phyloP scores from a whole-genome alignment of 2,113 vertebrate genomes.

The Sardina pilchardus region DNA sequence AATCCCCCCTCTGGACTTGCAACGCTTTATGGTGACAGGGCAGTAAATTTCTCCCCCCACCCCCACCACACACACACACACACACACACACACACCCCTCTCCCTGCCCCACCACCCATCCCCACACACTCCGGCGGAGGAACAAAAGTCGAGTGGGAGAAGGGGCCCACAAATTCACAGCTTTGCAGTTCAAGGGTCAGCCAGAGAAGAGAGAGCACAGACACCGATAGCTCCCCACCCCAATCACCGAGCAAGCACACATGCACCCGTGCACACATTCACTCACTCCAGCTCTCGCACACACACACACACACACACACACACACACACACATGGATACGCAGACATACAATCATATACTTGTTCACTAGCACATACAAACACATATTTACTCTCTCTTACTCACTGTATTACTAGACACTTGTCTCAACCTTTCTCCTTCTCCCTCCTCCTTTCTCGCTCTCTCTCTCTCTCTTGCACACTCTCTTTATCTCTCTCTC shows the following conservation, averaged over 20 bases:
- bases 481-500: neutral
- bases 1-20: slow-evolving; percentile 60
- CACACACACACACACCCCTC: neutral
- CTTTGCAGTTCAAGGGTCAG: slow-evolving; percentile 62
- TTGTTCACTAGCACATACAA: neutral
- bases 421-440: neutral
- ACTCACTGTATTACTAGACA: neutral
- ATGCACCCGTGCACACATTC: neutral
- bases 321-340: neutral
- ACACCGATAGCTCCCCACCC: no score
- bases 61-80: neutral
- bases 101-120: neutral
- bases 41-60: slow-evolving; percentile 63
- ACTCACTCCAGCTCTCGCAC: neutral
- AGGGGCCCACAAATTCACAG: slow-evolving; percentile 54
- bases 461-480: neutral
- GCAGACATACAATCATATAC: neutral
- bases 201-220: neutral
- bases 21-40: slow-evolving; percentile 59
- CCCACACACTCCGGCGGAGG: slow-evolving; percentile 41
- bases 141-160: slow-evolving; percentile 50
- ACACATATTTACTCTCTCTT: neutral
- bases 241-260: neutral
- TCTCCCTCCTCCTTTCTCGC: neutral
- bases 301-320: neutral